These are phyloP conservation scores for Mungos mungo DNA, from an alignment of 2,113 vertebrate species.

Conservation along the genomic window DNA sequence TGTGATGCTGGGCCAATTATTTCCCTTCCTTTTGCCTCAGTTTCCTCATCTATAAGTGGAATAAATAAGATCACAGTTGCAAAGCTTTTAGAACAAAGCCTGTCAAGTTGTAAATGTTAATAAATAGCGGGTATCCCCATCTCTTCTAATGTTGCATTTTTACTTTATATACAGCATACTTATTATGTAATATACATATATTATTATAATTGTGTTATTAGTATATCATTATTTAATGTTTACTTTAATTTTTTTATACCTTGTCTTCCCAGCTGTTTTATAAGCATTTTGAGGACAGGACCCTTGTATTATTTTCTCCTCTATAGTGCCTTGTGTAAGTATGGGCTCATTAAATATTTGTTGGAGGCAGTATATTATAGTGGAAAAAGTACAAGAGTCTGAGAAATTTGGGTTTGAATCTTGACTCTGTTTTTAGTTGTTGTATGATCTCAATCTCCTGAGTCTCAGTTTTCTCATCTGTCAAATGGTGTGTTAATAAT, in stretches of 20 bases:
- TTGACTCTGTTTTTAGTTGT: constrained; percentile 4
- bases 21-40: not conserved
- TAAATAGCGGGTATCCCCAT: not conserved
- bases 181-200: not conserved
- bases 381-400: not conserved
- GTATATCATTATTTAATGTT: not conserved
- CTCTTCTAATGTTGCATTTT: not conserved
- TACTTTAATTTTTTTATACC: not conserved
- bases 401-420: not conserved
- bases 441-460: not conserved
- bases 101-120: not conserved
- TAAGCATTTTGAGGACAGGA: constrained; percentile 26
- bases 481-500: not conserved
- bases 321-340: not conserved
- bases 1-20: not conserved
- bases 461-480: not conserved
- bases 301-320: not conserved
- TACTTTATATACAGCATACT: not conserved
- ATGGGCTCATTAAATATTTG: constrained; percentile 11
- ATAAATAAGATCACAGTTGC: constrained; percentile 9
- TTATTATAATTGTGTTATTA: not conserved
- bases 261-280: not conserved
- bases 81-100: not conserved
- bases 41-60: not conserved
- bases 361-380: not conserved